These are phyloP conservation scores for Stegostoma tigrinum DNA, from an alignment of 2,113 vertebrate species.

Conservation along the genomic window DNA sequence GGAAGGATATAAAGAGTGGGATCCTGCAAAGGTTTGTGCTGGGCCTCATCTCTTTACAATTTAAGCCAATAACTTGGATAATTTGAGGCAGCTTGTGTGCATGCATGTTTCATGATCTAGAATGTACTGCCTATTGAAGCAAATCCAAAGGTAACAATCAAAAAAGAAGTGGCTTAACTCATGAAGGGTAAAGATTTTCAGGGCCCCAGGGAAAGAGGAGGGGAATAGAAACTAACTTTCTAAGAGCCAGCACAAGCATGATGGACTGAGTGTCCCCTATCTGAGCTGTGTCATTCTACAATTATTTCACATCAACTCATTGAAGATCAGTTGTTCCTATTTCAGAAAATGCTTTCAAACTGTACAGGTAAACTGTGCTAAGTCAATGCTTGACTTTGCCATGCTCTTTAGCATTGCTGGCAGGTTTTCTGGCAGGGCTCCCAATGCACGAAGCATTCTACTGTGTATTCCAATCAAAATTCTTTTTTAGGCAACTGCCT, in stretches of 20 bases:
- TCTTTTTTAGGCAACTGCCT: too few species aligned
- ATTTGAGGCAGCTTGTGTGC: too few species aligned
- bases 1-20: too few species aligned
- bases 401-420: too few species aligned
- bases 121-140: neutral
- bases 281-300: neutral
- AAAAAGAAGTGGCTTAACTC: neutral
- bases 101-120: neutral
- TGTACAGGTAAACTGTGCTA: neutral
- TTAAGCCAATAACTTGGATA: too few species aligned
- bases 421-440: too few species aligned
- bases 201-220: neutral
- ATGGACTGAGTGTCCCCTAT: too few species aligned
- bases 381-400: too few species aligned
- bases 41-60: too few species aligned
- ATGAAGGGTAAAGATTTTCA: neutral
- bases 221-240: neutral
- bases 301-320: neutral
- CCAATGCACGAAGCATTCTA: too few species aligned
- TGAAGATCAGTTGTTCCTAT: neutral
- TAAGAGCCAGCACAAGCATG: neutral
- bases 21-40: too few species aligned
- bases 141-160: neutral
- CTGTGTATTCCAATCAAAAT: too few species aligned
- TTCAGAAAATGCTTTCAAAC: neutral